Evolutionary conservation across 2,113 vertebrate species (phyloP), one percentile per base, ranked within the genome.

Genomic region (Pyxicephalus adspersus): DNA sequence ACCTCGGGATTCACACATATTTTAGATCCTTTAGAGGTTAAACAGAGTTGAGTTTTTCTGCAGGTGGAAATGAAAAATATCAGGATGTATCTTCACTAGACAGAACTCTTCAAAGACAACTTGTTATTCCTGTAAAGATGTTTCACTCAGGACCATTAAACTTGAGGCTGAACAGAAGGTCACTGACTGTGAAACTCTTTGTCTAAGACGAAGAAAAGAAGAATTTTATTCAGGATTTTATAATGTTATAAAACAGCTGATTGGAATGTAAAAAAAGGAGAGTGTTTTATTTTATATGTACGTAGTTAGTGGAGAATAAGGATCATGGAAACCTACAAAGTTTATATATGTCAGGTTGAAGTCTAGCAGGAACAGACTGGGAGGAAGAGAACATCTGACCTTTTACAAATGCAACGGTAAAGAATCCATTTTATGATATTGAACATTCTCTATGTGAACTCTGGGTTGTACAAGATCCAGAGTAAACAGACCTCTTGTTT

Each of bases 311-410:
- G 38, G 79, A n/a, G 20, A 54, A 51, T 23, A 26, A 64, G 26
- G 23, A 34, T 81, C 79, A 73, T 81, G 79, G 68, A 81, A 81
- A 81, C 50, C 68, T 23, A 52, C 45, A 73, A 38, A 64, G 79
- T 81, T 81, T 81, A 72, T 55, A 81, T 64, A 73, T 64, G 79
- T 81, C 79, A 73, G 61, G 45, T 55, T 81, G 79, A 81, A 29
- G 68, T 64, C 79, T 74, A 81, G 52, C 79, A 81, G 79, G 79
- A 64, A 57, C 68, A 73, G 60, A 81, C 17, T 73, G 60, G 65
- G 54, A 57, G 60, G 61, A 64, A 64, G 79, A 55, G 26, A 45
- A 20, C 22, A 28, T 74, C 52, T 81, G 79, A 81, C 50, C 50
- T 23, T 73, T 45, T 74, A 68, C 79, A 81, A 68, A 81, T 50